These are phyloP conservation scores for Protobothrops flavoviridis DNA, from an alignment of 2,113 vertebrate genomes.

Conservation along the genomic window DNA sequence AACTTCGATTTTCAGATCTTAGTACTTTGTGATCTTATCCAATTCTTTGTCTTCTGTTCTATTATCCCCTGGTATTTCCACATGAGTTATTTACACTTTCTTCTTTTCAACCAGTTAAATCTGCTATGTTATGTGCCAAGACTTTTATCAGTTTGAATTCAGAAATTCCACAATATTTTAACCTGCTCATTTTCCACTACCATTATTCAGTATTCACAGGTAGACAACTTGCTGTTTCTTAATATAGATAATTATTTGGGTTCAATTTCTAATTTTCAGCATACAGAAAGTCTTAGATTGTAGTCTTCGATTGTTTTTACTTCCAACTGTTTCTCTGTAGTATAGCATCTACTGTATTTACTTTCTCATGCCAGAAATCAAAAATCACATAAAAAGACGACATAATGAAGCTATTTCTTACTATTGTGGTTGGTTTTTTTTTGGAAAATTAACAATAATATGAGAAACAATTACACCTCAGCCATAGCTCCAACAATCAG, in stretches of 20 bases:
- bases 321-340: neutral
- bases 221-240: neutral
- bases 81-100: neutral
- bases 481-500: neutral
- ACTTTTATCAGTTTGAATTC: neutral
- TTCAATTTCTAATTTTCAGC: neutral
- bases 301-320: neutral
- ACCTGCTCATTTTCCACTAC: neutral
- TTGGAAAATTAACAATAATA: neutral
- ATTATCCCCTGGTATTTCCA: neutral
- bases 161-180: neutral
- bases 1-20: neutral
- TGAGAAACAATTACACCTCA: neutral
- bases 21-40: neutral
- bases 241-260: neutral
- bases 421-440: neutral
- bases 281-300: neutral
- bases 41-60: neutral
- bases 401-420: neutral
- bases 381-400: neutral
- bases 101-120: neutral
- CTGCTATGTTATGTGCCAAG: neutral
- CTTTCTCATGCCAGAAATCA: neutral
- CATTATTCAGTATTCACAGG: neutral
- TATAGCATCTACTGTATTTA: neutral